Evolutionary conservation across 2,888 invertebrate species (phyloP).

Genomic region (Isotomurus palustris): DNA sequence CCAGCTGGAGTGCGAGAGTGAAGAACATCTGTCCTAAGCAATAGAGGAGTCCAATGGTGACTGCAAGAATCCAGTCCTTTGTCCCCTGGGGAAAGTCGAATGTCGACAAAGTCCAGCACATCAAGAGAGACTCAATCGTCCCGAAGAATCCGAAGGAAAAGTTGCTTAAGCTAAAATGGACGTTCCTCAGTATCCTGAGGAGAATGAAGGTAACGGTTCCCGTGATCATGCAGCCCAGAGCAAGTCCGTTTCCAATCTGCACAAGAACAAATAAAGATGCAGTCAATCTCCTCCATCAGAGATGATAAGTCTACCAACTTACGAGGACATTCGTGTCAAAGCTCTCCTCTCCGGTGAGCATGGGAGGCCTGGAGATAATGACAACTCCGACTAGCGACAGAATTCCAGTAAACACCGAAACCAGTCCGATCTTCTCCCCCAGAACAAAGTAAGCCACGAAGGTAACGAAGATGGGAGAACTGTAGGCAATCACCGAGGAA

Average conservation of each 20-base stretch:
- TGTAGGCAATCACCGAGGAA: constrained; percentile 32
- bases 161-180: constrained; percentile 33
- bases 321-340: constrained; percentile 24
- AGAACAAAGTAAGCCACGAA: constrained; percentile 33
- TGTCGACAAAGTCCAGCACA: constrained; percentile 14
- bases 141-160: constrained; percentile 35
- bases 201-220: constrained; percentile 33
- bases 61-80: constrained; percentile 29
- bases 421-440: constrained; percentile 30
- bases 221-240: constrained; percentile 32
- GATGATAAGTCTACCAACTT: too few relatives aligned
- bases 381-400: constrained; percentile 29
- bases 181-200: constrained; percentile 28
- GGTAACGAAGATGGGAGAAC: constrained; percentile 39
- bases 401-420: constrained; percentile 24
- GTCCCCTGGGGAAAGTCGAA: constrained; percentile 25
- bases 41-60: constrained; percentile 21
- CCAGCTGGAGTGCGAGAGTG: constrained; percentile 36
- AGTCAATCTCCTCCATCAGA: not conserved
- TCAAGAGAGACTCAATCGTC: constrained; percentile 25
- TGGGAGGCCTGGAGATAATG: constrained; percentile 36
- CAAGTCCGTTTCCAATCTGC: constrained; percentile 34
- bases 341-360: constrained; percentile 32
- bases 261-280: not conserved
- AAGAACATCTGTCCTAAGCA: constrained; percentile 35